Evolutionary conservation across 2,888 invertebrate genomes (phyloP), one percentile per base, ranked within the genome.

Genomic region (Caenorhabditis sp.): DNA sequence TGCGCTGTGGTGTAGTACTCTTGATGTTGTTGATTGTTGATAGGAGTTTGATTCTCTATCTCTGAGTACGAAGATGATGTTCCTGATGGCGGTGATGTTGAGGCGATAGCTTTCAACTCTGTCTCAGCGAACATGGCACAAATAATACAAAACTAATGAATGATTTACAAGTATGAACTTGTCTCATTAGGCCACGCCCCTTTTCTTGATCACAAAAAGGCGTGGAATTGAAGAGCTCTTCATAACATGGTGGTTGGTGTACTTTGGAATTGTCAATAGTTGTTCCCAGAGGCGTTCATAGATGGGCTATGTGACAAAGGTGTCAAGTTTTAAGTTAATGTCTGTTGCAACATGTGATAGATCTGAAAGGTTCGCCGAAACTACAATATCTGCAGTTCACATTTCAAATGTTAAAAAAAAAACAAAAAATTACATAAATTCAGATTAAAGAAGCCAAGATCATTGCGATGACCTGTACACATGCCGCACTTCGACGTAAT

Each of bases 401-500:
- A 1, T 21, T 51, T 21, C 8, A 51, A 23, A 51, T 8, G 4
- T 14, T 4, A 50, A 50, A 50, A 50, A 50, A 14, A 50, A 50
- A 50, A n/a, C 19, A 50, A 8, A 53, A 21, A 21, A 5, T 53
- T 53, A 23, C 1, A 36, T 55, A 36, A 67, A 72, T 82, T 24
- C 58, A 85, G 85, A 83, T 86, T n/a, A 84, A 85, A 88, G 99
- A 99, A 88, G 97, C 99, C 0, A 99, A 97, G 90, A 96, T 99
- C 65, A 99, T 99, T 82, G 99, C 99, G 0, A 99, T 99, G 99
- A 99, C 99, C 0, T 99, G 99, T 90, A 99, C 99, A 0, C 99
- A 99, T 89, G 99, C 99, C 0, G 99, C 99, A 0, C 90, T 99
- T 14, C 96, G 97, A 88, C 91, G 99, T 31, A 93, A 95, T 62